Evolutionary conservation across 2,797 vertebrate genomes (phyloP), one percentile per base, ranked within the genome.

Genomic region (Lateolabrax maculatus): DNA sequence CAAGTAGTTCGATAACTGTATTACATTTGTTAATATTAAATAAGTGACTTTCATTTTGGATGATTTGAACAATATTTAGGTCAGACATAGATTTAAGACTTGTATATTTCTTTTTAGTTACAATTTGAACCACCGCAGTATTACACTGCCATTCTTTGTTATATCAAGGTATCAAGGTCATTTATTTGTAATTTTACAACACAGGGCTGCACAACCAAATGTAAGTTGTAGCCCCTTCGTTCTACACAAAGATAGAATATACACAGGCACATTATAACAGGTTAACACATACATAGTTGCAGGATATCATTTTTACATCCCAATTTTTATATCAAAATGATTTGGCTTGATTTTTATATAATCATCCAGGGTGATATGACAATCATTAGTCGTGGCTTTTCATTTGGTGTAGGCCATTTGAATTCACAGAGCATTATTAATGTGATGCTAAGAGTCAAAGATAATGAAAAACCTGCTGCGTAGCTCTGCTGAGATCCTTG

Each of bases 391-490:
- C 79, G 43, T 44, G 18, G 16, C 58, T 70, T 66, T 84, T 66
- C 48, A 36, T 75, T 66, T 69, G 37, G 4, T 57, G 6, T 0
- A 0, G 49, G 48, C 67, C 78, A 83, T 91, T 86, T 79, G 64
- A 75, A 90, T 90, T 88, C 74, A 78, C 55, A 0, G 29, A 31
- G 23, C 44, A 53, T 70, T 79, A 39, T 81, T 64, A 18, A 79
- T 31, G 51, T 58, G 75, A 83, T 69, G 70, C 70, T 41, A 58
- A 66, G 64, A 87, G 75, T 83, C 61, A 79, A 86, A 84, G 75
- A 88, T 90, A 90, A 93, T 88, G 77, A 90, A 88, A 89, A 90
- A 80, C 52, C 39, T 63, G 66, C 87, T 46, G 19, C 19, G 55
- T 57, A 60, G 66, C 79, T 80, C 75, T 68, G 67, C 78, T 68